Base-by-base conservation (phyloP, 2,888 invertebrate genomes). In the Brachypalpus laphriformis region DNA sequence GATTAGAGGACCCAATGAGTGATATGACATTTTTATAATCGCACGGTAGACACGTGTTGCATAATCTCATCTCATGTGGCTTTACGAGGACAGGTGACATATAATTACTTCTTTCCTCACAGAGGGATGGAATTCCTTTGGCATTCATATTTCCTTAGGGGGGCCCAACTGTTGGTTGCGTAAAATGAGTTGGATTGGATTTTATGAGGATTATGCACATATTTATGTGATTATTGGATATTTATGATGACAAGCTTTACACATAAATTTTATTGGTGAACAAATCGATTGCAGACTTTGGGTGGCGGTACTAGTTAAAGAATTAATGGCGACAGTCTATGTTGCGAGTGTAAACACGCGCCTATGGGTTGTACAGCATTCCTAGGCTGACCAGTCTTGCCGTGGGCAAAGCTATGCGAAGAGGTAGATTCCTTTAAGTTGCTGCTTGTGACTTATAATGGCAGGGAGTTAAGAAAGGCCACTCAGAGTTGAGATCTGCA, bases 201-300 rank as follows among this genome's bases (percentile, higher is more conserved):
- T n/a, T n/a, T n/a, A n/a, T n/a, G 16, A n/a, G 49, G 14, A 11
- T 37, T 16, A 47, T 34, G 34, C 14, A 31, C 34, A 65, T 47
- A 57, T 31, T 45, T 49, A 22, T 49, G 72, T 56, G 63, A 76
- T 76, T 82, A 71, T 63, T 63, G 42, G 16, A 56, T 70, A 82
- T 82, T 82, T 82, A 76, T 59, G 70, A 42, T 70, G 82, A 76
- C 76, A 82, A 63, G 70, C 56, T 31, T n/a, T 42, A 40, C 31
- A 70, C 56, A 82, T 82, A 82, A 76, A 82, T 74, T 34, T 74
- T 65, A 74, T 65, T 70, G 57, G 70, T 57, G 28, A 76, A 40
- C 63, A 70, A 76, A 82, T 76, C 56, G 82, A 51, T 70, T 70
- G 31, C 8, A 31, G 56, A 63, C 25, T 25, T 63, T 82, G 76